A percentile compares a stretch with the other conserved stretches of the same genome.
Conservation (phyloP, 2,797 vertebrate genomes). For the Trichosurus vulpecula region DNA sequence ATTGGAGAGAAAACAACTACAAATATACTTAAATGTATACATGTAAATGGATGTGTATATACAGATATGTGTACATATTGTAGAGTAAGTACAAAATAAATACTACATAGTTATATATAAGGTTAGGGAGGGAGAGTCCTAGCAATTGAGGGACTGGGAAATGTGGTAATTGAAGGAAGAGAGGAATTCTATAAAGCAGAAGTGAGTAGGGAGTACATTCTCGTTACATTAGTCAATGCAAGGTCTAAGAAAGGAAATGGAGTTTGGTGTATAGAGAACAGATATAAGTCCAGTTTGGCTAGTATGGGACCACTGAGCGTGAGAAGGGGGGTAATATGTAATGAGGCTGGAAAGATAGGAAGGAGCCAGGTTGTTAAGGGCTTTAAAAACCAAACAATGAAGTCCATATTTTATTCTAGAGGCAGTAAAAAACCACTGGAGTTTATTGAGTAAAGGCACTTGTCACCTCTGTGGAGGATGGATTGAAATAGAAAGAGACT, state of each 20-base stretch:
- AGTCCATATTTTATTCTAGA: background rate
- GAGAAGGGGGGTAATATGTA: background rate
- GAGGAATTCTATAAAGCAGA: background rate
- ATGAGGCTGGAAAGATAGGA: background rate
- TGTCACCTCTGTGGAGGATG: background rate
- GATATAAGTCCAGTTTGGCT: background rate
- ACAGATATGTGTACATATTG: too few relatives aligned
- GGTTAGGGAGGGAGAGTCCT: too few relatives aligned
- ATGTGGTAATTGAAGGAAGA: background rate
- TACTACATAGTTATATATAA: too few relatives aligned
- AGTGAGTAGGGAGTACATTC: background rate
- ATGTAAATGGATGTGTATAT: too few relatives aligned
- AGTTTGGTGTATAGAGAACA: background rate
- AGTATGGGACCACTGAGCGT: too few relatives aligned
- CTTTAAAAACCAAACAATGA: background rate
- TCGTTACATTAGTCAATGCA: background rate
- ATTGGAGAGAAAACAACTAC: background rate
- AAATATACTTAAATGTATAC: too few relatives aligned
- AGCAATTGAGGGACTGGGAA: background rate
- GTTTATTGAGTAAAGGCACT: background rate
- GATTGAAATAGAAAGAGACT: background rate
- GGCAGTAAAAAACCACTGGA: background rate
- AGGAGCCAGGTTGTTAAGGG: background rate
- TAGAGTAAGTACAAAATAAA: too few relatives aligned
- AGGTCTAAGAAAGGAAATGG: background rate